phyloP scores from a whole-genome alignment of 2,888 invertebrate species.

The Leptopilina syphax region DNA sequence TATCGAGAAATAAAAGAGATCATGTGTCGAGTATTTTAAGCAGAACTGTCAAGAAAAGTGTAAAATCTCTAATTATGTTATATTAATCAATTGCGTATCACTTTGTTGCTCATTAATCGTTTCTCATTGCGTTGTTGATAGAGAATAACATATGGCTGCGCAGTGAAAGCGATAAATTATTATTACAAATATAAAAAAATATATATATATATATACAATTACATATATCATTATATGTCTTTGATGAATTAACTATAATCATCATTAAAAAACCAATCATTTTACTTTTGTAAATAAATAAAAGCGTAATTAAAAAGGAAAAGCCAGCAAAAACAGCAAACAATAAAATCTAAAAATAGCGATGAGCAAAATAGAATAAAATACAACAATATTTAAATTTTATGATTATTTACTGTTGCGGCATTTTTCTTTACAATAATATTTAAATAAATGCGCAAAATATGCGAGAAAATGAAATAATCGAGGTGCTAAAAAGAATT shows the following conservation, averaged over 20 bases:
- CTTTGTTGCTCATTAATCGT: constrained; percentile 8
- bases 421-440: constrained; percentile 52
- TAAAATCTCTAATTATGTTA: constrained; percentile 22
- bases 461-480: constrained; percentile 44
- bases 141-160: background rate
- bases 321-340: constrained; percentile 10
- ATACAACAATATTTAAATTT: constrained; percentile 47
- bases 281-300: constrained; percentile 22
- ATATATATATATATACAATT: background rate
- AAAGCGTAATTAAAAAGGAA: background rate
- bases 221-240: background rate
- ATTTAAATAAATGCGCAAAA: constrained; percentile 47
- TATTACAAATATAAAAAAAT: background rate
- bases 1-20: too few species aligned
- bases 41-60: constrained; percentile 20
- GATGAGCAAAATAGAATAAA: constrained; percentile 49
- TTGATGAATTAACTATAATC: background rate
- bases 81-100: constrained; percentile 9
- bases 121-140: constrained; percentile 11
- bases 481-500: constrained; percentile 57
- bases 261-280: constrained; percentile 1
- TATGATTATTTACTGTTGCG: constrained; percentile 45
- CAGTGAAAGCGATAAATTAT: constrained; percentile 4
- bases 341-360: constrained; percentile 1
- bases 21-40: constrained; percentile 17